Evolutionary conservation across 1,140 invertebrate genomes (phyloP).

Genomic region (Parapsyche elsis): DNA sequence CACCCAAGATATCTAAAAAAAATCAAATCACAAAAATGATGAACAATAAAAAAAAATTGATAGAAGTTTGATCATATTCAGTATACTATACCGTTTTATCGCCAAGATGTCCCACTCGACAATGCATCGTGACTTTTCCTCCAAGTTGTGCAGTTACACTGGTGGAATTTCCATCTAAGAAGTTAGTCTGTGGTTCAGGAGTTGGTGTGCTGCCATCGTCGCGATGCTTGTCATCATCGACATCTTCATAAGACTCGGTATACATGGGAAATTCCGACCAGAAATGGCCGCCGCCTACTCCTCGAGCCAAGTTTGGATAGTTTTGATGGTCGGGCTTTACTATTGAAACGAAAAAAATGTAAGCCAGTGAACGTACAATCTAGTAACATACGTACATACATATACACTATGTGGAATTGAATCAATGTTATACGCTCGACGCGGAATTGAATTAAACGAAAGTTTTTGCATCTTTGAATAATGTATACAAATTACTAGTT

Average conservation of each 20-base stretch:
- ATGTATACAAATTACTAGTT: background rate
- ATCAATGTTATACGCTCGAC: background rate
- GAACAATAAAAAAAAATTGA: background rate
- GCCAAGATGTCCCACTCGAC: constrained; percentile 71
- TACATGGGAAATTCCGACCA: constrained; percentile 52
- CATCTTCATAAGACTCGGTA: constrained; percentile 51
- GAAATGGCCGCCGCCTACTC: constrained; percentile 34
- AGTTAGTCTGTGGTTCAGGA: constrained; percentile 68
- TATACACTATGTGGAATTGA: background rate
- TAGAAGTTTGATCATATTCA: background rate
- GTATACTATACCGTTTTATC: constrained; percentile 69
- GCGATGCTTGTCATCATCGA: constrained; percentile 24
- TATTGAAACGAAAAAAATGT: constrained; percentile 39
- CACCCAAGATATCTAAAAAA: constrained; percentile 51
- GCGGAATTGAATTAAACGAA: background rate
- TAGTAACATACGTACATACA: background rate
- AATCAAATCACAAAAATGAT: background rate
- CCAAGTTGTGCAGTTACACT: constrained; percentile 74
- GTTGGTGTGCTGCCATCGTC: constrained; percentile 49
- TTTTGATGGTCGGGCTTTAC: constrained; percentile 40
- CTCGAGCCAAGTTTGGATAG: constrained; percentile 13
- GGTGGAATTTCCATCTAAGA: constrained; percentile 66
- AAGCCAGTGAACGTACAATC: background rate
- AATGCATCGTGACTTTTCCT: constrained; percentile 71
- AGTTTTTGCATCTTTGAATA: constrained; percentile 12